Evolutionary conservation across 2,113 vertebrate genomes (phyloP).

Genomic region (Octodon degus): DNA sequence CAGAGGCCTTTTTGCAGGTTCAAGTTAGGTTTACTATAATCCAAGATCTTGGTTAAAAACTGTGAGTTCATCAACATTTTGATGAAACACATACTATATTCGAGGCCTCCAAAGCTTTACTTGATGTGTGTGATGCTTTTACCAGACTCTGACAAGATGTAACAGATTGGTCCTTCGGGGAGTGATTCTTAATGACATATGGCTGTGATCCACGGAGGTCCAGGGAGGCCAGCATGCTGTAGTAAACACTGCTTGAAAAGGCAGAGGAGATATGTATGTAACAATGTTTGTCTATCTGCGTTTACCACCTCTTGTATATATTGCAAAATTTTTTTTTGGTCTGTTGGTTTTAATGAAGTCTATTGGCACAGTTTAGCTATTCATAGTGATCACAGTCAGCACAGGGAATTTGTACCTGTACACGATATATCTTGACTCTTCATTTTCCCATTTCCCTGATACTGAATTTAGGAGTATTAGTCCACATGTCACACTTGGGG

Average conservation of each 20-base stretch:
- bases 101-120: conserved; percentile 27
- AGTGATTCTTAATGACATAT: conserved; percentile 14
- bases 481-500: background rate
- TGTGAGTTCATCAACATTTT: conserved; percentile 58
- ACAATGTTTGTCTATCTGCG: background rate
- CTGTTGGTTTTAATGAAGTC: background rate
- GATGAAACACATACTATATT: conserved; percentile 37
- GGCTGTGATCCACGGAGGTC: background rate
- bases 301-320: background rate
- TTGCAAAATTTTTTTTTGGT: background rate
- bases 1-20: conserved; percentile 62
- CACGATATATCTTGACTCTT: background rate
- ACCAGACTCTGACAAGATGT: background rate
- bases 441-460: background rate
- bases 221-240: background rate
- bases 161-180: background rate
- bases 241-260: background rate
- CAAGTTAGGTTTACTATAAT: conserved; percentile 60
- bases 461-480: background rate
- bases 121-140: background rate
- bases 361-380: background rate
- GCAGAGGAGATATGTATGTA: background rate
- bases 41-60: conserved; percentile 12
- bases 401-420: background rate
- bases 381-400: background rate